phyloP scores from a whole-genome alignment of 2,113 vertebrate species.

The Myanophis thanlyinensis region DNA sequence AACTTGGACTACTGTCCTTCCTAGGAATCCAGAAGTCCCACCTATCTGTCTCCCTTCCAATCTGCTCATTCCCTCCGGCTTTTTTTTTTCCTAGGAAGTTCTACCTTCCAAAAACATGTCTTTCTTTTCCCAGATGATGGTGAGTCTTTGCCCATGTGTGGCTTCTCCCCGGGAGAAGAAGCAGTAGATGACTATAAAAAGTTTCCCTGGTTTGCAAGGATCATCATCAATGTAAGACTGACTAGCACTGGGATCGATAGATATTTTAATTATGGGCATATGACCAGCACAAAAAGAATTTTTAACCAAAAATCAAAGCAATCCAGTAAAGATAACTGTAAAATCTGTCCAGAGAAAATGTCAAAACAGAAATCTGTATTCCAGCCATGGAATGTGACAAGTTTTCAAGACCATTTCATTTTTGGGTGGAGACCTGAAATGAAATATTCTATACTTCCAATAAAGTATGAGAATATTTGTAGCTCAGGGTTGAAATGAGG shows the following conservation, averaged over 20 bases:
- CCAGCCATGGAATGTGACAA: background rate
- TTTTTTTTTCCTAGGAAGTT: background rate
- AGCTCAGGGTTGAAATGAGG: background rate
- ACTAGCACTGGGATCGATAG: background rate
- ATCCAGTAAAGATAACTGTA: background rate
- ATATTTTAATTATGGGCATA: background rate
- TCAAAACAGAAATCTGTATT: background rate
- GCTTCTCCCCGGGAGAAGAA: constrained; percentile 71
- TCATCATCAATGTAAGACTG: constrained; percentile 63
- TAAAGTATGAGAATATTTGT: background rate
- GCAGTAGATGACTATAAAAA: constrained; percentile 6
- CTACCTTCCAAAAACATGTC: background rate
- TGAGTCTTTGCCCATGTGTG: constrained; percentile 74
- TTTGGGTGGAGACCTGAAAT: background rate
- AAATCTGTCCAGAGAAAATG: background rate
- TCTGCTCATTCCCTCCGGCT: background rate
- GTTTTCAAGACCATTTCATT: background rate
- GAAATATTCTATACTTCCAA: background rate
- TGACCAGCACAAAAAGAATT: background rate
- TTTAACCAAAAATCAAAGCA: background rate
- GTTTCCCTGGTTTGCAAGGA: constrained; percentile 76
- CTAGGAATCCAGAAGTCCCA: background rate
- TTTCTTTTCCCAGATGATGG: constrained; percentile 41
- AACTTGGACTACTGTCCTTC: background rate
- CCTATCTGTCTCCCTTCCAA: background rate